Evolutionary conservation across 2,113 vertebrate species (phyloP).

Genomic region (Colaptes auratus): DNA sequence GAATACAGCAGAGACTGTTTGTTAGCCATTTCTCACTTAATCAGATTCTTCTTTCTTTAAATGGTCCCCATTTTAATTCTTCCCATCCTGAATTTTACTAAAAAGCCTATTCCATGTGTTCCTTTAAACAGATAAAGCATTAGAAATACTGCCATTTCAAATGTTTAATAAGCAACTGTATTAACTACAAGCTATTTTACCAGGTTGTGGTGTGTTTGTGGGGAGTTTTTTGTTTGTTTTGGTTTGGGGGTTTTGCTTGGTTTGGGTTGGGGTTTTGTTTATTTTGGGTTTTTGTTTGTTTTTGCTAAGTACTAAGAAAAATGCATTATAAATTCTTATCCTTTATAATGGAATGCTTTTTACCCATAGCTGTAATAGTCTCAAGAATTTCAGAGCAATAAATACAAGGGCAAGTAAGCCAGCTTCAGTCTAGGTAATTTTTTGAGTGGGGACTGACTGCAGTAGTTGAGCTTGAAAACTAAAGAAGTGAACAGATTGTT

Average conservation of each 20-base stretch:
- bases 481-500: conserved; percentile 42
- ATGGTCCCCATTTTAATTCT: neutral
- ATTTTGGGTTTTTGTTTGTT: no score
- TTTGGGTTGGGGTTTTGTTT: neutral
- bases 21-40: neutral
- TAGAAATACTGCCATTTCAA: neutral
- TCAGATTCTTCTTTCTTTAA: neutral
- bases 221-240: no score
- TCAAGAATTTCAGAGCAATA: conserved; percentile 13
- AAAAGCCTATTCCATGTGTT: neutral
- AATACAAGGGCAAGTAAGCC: neutral
- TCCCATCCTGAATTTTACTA: neutral
- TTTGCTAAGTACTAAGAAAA: conserved; percentile 26
- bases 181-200: neutral
- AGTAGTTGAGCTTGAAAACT: conserved; percentile 41
- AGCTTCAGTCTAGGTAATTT: conserved; percentile 29
- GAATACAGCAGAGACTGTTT: neutral
- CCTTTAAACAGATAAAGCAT: neutral
- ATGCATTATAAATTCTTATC: neutral
- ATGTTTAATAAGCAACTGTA: conserved; percentile 8
- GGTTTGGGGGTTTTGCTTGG: neutral
- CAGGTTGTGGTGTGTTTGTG: no score
- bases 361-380: conserved; percentile 4
- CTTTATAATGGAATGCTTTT: conserved; percentile 22
- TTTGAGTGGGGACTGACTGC: conserved; percentile 3